Conservation (phyloP, 2,888 invertebrate species). For the Stenolophus ochropezus region DNA sequence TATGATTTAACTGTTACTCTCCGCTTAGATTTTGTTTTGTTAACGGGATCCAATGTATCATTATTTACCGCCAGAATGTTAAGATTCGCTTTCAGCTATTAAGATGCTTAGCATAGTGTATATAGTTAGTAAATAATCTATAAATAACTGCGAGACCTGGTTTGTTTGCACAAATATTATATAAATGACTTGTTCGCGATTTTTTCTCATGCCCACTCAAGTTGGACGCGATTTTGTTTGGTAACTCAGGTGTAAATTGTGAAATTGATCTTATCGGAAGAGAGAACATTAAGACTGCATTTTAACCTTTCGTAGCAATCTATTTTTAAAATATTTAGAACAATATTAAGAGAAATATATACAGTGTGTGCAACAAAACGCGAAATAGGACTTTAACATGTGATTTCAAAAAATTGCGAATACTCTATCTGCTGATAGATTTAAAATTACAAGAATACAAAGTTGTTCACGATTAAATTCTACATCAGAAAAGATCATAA, state of each 20-base stretch:
- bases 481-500: too few species aligned
- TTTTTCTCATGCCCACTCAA: slow-evolving; percentile 37
- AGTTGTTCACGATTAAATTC: too few species aligned
- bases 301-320: too few species aligned
- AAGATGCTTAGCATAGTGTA: slow-evolving; percentile 42
- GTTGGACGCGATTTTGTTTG: background rate
- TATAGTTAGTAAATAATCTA: slow-evolving; percentile 49
- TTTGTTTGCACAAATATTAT: slow-evolving; percentile 39
- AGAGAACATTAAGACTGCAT: too few species aligned
- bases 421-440: too few species aligned
- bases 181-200: slow-evolving; percentile 1
- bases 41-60: slow-evolving; percentile 35
- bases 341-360: too few species aligned
- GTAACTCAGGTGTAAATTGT: slow-evolving; percentile 6
- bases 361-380: too few species aligned
- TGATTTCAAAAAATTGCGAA: too few species aligned
- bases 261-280: background rate
- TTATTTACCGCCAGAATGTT: slow-evolving; percentile 34
- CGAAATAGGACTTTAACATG: too few species aligned
- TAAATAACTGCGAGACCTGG: slow-evolving; percentile 35
- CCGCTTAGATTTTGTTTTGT: background rate
- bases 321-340: too few species aligned
- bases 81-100: slow-evolving; percentile 50
- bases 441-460: too few species aligned
- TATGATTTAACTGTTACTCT: background rate